Base-by-base conservation (phyloP, 2,888 invertebrate species). In the Lasioglossum calceatum region DNA sequence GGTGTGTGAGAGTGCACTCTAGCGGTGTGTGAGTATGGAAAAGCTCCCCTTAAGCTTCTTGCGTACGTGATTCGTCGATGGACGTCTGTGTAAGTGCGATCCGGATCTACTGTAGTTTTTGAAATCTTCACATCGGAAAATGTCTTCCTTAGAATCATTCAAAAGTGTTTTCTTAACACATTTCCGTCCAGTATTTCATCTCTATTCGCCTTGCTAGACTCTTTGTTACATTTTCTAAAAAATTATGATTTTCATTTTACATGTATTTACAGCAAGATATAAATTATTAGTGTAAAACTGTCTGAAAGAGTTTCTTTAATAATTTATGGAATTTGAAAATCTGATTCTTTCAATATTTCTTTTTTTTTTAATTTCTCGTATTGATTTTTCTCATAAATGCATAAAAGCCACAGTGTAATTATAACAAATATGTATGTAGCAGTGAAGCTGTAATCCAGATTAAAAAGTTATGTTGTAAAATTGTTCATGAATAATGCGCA, bases 1-100 rank as follows among this genome's bases (percentile, higher is more conserved):
- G n/a, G n/a, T n/a, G n/a, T n/a, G n/a, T n/a, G n/a, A n/a, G n/a
- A n/a, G n/a, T n/a, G n/a, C n/a, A n/a, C n/a, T n/a, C n/a, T n/a
- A n/a, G n/a, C n/a, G n/a, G n/a, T n/a, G n/a, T n/a, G n/a, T n/a
- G n/a, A n/a, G n/a, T n/a, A n/a, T n/a, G n/a, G n/a, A n/a, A n/a
- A n/a, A n/a, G n/a, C n/a, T n/a, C n/a, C n/a, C n/a, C n/a, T n/a
- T n/a, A 82, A 82, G 67, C 75, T 79, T 81, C 75, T 82, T 61
- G 74, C 78, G 58, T 84, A 87, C 75, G 80, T 82, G 87, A 87
- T 82, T 82, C 84, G 58, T 50, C 39, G 47, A 77, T 72, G 77
- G 50, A 72, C 61, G n/a, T 5, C 32, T 50, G 44, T 72, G 72
- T 73, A 36, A n/a, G 42, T 32, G 2, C 23, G 74, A 80, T 79